A percentile compares a stretch with the other conserved stretches of the same genome.
These are phyloP conservation scores for Dermatophagoides farinae DNA, from an alignment of 1,140 invertebrate species.

Conservation along the genomic window DNA sequence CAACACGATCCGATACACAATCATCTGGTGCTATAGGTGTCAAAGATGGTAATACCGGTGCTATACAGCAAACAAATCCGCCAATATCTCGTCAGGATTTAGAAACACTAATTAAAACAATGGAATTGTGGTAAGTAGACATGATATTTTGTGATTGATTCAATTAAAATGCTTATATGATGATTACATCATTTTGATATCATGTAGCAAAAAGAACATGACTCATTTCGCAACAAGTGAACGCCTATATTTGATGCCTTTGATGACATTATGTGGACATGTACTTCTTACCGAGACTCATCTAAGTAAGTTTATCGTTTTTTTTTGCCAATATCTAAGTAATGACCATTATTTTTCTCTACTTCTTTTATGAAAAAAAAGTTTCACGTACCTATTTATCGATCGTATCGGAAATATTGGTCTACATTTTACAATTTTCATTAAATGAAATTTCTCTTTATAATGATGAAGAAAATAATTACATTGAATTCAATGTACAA, in stretches of 20 bases:
- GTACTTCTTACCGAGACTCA: background rate
- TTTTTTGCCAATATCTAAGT: background rate
- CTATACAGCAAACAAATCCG: background rate
- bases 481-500: background rate
- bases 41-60: too few relatives aligned
- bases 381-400: background rate
- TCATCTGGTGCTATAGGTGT: too few relatives aligned
- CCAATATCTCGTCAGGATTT: background rate
- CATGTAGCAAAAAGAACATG: background rate
- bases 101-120: background rate
- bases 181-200: background rate
- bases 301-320: background rate
- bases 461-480: background rate
- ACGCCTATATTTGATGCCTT: background rate
- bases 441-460: background rate
- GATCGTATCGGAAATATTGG: background rate
- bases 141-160: background rate
- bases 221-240: constrained; percentile 4
- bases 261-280: constrained; percentile 4
- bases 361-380: background rate
- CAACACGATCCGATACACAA: too few relatives aligned
- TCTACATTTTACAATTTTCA: constrained; percentile 1
- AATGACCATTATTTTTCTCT: background rate
- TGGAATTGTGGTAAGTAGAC: constrained; percentile 5
- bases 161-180: background rate